Conservation (phyloP, 2,797 vertebrate species). For the Cirrhinus mrigala region DNA sequence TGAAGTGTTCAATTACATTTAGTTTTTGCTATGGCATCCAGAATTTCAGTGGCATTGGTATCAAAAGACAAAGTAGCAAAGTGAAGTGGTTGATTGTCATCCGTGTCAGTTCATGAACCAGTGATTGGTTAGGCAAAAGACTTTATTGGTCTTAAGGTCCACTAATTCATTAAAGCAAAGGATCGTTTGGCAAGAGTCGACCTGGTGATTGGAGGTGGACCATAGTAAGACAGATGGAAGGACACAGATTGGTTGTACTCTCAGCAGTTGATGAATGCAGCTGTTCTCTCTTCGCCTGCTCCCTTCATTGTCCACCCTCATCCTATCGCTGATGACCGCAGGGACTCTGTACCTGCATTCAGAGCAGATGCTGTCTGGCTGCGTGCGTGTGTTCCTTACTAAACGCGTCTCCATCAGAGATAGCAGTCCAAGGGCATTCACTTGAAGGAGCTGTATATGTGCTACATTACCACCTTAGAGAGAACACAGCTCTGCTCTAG, state of each 20-base stretch:
- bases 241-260: constrained; percentile 40
- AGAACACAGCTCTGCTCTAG: not conserved
- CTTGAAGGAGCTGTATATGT: constrained; percentile 42
- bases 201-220: constrained; percentile 12
- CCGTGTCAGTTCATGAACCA: not conserved
- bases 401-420: constrained; percentile 40
- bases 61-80: not conserved
- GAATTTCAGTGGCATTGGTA: not conserved
- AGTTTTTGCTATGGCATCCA: not conserved
- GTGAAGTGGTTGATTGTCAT: not conserved
- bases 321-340: constrained; percentile 51
- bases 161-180: constrained; percentile 19
- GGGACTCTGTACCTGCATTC: constrained; percentile 57
- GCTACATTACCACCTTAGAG: constrained; percentile 22
- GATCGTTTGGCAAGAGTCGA: constrained; percentile 26
- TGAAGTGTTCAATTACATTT: not conserved
- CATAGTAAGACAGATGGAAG: constrained; percentile 45
- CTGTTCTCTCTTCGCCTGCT: constrained; percentile 66
- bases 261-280: constrained; percentile 58
- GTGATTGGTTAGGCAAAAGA: not conserved
- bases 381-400: constrained; percentile 48
- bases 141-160: not conserved
- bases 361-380: constrained; percentile 58
- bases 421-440: constrained; percentile 49
- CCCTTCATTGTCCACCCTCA: constrained; percentile 67